Percentiles rank a stretch among this genome's conserved stretches.
Conservation (phyloP, 2,888 invertebrate genomes). For the Ochropleura leucogaster region DNA sequence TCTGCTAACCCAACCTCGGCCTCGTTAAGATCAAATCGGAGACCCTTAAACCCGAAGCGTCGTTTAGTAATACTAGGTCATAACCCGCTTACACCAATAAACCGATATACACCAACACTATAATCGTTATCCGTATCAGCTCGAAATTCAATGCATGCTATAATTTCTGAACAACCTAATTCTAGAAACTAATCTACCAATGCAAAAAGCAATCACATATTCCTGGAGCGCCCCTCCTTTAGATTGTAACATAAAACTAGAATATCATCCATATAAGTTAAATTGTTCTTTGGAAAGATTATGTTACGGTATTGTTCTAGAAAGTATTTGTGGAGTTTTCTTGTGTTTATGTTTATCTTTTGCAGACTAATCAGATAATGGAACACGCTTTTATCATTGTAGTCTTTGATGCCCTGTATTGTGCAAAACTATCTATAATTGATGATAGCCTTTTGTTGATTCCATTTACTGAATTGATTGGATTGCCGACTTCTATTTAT, state of each 20-base stretch:
- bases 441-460: constrained; percentile 25
- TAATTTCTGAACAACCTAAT: constrained; percentile 54
- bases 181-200: constrained; percentile 52
- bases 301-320: constrained; percentile 30
- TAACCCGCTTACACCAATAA: constrained; percentile 39
- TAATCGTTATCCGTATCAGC: constrained; percentile 49
- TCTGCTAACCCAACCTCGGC: not conserved
- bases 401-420: not conserved
- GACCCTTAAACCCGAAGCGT: constrained; percentile 6
- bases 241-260: constrained; percentile 34
- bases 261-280: constrained; percentile 44
- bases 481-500: not conserved
- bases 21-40: constrained; percentile 33
- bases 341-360: constrained; percentile 36
- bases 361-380: constrained; percentile 40
- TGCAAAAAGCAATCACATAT: constrained; percentile 59
- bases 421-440: not conserved
- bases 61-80: constrained; percentile 11
- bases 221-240: constrained; percentile 24
- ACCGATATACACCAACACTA: constrained; percentile 37
- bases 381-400: constrained; percentile 14
- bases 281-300: constrained; percentile 52
- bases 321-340: constrained; percentile 28
- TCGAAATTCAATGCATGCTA: constrained; percentile 50
- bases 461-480: constrained; percentile 6